Evolutionary conservation across 2,797 vertebrate genomes (phyloP), one percentile per base, ranked within the genome.

Genomic region (Alcedo atthis): DNA sequence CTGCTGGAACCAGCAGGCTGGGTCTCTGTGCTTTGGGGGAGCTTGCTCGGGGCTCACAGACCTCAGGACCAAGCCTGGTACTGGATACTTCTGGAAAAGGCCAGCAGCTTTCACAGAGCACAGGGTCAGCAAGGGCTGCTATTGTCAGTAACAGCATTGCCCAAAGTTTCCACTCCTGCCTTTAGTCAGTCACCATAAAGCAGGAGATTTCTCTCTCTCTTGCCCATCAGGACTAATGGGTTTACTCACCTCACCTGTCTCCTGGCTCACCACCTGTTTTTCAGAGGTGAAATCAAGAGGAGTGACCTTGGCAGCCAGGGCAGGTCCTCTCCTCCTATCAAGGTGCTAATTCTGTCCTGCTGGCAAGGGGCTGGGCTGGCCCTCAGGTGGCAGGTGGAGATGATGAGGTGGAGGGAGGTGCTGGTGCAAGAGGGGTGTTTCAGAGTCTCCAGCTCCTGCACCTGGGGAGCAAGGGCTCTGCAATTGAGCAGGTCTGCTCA

Each of bases 401-500:
- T 25, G 20, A 4, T n/a, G 32, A 8, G 10, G 25, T n/a, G 5
- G 49, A 7, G 28, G 21, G 26, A 9, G 82, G 0, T 15, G 59
- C 2, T 35, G 66, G 33, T 26, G 59, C 24, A 19, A 21, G 1
- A 1, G 22, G 17, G 4, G 1, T 4, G 8, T 25, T 15, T 32
- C 17, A 2, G 17, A 12, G 25, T 2, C 2, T 5, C 4, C 1
- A 6, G 35, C 14, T 57, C 18, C 19, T 20, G 24, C 5, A 3
- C 26, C 15, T 2, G 3, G 32, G 9, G 6, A 42, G 55, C 24
- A 4, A 5, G 8, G 25, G 6, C 19, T 6, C 26, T 1, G 8
- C 0, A 5, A 13, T 15, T 2, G 2, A 9, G 35, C 0, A 0
- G 9, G 35, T 21, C 0, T 0, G 55, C 26, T 25, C 5, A 0